Evolutionary conservation across 2,113 vertebrate species (phyloP).

Genomic region (Eulacestoma nigropectus): DNA sequence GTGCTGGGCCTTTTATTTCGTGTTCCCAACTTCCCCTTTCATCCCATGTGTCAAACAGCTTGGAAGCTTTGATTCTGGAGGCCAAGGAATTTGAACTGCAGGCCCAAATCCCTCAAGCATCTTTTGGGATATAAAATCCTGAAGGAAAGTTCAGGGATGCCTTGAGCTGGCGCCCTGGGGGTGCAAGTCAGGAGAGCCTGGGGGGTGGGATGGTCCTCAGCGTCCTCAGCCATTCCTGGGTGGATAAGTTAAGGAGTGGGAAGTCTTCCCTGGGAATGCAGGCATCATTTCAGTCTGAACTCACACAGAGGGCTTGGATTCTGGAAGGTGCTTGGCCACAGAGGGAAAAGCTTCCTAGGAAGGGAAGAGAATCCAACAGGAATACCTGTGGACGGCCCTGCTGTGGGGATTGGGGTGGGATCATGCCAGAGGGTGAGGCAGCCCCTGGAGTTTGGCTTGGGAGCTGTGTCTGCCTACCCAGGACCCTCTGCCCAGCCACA

Average conservation of each 20-base stretch:
- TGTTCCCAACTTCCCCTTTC: neutral
- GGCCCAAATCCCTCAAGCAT: neutral
- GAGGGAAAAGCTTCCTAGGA: neutral
- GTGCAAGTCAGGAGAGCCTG: neutral
- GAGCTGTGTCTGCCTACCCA: accelerated
- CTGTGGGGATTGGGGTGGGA: neutral
- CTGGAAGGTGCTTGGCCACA: neutral
- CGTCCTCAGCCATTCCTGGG: neutral
- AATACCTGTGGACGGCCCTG: neutral
- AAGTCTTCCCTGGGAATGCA: neutral
- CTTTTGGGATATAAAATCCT: neutral
- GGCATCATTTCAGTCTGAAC: neutral
- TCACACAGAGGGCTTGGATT: neutral
- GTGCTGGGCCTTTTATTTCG: neutral
- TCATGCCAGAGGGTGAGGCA: neutral
- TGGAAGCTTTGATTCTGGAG: conserved; percentile 2
- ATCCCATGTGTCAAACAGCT: conserved; percentile 49
- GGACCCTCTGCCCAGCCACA: accelerated
- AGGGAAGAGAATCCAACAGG: neutral
- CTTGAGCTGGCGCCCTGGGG: neutral
- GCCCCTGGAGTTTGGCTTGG: neutral
- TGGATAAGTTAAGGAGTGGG: neutral
- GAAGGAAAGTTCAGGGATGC: neutral
- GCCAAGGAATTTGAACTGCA: conserved; percentile 9
- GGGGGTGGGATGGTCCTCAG: neutral